Evolutionary conservation across 2,113 vertebrate species (phyloP).

Genomic region (Lophotis ruficrista): DNA sequence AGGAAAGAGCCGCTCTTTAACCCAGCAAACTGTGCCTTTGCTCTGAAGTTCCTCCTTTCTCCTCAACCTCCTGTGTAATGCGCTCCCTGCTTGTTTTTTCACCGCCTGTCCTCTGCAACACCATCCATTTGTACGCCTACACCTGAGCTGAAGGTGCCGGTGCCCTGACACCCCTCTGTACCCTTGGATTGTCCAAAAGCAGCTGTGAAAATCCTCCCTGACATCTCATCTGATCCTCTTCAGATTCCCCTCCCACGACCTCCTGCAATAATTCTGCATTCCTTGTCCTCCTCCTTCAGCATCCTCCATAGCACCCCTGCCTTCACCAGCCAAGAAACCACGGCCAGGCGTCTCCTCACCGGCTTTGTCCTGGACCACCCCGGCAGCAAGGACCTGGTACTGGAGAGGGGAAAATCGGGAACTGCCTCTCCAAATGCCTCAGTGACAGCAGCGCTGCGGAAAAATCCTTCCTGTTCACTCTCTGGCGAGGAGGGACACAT

Average conservation of each 20-base stretch:
- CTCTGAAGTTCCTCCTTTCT: neutral
- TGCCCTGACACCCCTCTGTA: neutral
- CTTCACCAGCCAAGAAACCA: neutral
- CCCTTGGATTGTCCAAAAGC: neutral
- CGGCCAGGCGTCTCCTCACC: neutral
- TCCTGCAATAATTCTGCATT: neutral
- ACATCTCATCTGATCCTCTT: neutral
- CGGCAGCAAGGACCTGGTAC: neutral
- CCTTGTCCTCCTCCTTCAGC: neutral
- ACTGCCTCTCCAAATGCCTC: neutral
- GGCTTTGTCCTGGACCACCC: neutral
- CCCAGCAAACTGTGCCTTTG: neutral
- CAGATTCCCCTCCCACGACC: neutral
- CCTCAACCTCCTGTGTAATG: neutral
- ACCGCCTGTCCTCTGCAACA: neutral
- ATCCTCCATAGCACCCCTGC: neutral
- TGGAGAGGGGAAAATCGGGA: neutral
- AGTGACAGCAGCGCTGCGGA: neutral
- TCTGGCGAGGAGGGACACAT: neutral
- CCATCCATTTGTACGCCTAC: neutral
- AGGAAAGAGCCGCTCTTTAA: neutral
- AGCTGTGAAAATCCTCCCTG: neutral
- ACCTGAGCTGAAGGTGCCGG: accelerated
- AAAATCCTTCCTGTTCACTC: neutral
- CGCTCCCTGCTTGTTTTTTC: neutral